Evolutionary conservation across 1,140 invertebrate genomes (phyloP).

Genomic region (Zaprionus africanus): DNA sequence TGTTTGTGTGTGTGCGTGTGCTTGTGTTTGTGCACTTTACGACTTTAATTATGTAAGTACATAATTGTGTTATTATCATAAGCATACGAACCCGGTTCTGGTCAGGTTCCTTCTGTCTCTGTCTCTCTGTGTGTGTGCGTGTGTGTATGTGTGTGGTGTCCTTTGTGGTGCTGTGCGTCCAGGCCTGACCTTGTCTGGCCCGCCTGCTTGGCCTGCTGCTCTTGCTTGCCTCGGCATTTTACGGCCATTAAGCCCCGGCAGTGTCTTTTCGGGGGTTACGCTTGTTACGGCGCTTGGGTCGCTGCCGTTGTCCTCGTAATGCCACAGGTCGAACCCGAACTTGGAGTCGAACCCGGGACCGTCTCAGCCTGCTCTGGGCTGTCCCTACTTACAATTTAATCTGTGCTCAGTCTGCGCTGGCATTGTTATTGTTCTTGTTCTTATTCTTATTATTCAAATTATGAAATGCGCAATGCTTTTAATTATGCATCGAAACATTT

Average conservation of each 20-base stretch:
- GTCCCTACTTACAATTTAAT: slow-evolving; percentile 69
- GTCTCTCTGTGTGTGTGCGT: slow-evolving; percentile 8
- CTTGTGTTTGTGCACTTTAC: slow-evolving; percentile 74
- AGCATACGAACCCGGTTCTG: slow-evolving; percentile 45
- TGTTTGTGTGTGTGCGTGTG: neutral
- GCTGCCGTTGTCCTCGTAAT: slow-evolving; percentile 32
- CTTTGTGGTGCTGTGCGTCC: slow-evolving; percentile 31
- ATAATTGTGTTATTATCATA: slow-evolving; percentile 83
- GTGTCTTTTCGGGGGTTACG: slow-evolving; percentile 51
- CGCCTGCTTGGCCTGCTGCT: slow-evolving; percentile 40
- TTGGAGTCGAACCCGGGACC: neutral
- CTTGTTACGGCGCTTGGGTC: slow-evolving; percentile 33
- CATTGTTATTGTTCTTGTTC: slow-evolving; percentile 51
- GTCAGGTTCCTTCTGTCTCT: slow-evolving; percentile 7
- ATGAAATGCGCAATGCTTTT: slow-evolving; percentile 68
- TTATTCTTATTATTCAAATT: slow-evolving; percentile 75
- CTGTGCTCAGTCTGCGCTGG: slow-evolving; percentile 38
- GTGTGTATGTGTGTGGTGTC: slow-evolving; percentile 13
- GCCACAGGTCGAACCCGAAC: neutral
- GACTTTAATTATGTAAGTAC: slow-evolving; percentile 83
- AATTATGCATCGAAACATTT: slow-evolving; percentile 68
- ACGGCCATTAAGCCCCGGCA: slow-evolving; percentile 73
- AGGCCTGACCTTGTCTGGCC: slow-evolving; percentile 63
- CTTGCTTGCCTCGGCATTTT: slow-evolving; percentile 59
- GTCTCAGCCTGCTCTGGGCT: slow-evolving; percentile 13